Base-by-base conservation (phyloP, 2,888 invertebrate species). In the Altica lythri region DNA sequence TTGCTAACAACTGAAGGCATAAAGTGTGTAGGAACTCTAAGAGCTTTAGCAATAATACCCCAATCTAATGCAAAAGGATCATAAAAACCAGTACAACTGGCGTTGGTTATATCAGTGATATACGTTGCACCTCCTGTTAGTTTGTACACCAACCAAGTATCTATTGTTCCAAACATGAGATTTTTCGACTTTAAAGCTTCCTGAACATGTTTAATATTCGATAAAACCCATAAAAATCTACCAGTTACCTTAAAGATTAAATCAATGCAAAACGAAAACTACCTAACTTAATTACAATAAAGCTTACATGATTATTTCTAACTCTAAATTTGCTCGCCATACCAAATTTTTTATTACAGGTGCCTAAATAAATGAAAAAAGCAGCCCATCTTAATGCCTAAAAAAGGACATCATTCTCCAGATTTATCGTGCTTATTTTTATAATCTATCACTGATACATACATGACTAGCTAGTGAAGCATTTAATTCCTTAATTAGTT, bases 141-240 rank as follows among this genome's bases (percentile, higher is more conserved):
- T 79, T 89, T 91, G 78, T 93, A 88, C 47, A 96, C 72, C 42
- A 98, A 80, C 95, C 95, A 99, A 0, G 95, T 92, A 72, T 98
- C 98, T 47, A 98, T 79, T 1, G 94, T 90, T 4, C 95, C 92
- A 75, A 92, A 90, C 74, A 88, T 81, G 1, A 89, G 88, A 61
- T 86, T 81, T 29, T 86, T 83, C 42, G 78, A 77, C 57, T 77
- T 73, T 3, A 86, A 77, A 1, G 88, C 89, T 60, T 81, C 77
- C 69, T 84, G 83, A 56, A 95, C 78, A 38, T 82, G 82, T 8
- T 83, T 78, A 55, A 90, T 81, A 68, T 92, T 86, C 64, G 88
- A 80, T 25, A 95, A 75, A 16, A 86, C 86, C 90, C 94, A 93
- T 47, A 85, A 74, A 51, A 96, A 77, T 53, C 94, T 80, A 64